Base-by-base conservation (phyloP, 64 coral and sea anemone species). In the Anthopleura sola region DNA sequence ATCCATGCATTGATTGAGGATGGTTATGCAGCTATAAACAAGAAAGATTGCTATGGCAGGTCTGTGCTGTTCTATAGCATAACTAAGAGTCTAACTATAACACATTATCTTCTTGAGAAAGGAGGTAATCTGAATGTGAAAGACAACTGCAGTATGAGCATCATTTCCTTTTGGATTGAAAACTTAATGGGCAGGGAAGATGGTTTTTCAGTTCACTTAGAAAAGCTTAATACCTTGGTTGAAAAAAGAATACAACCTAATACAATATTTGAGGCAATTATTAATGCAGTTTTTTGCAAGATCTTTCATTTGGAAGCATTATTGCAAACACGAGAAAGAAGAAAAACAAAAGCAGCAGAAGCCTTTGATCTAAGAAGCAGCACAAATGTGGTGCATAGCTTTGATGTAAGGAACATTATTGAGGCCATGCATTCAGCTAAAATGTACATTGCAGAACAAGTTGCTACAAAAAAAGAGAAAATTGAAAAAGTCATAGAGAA, bases 51-150 rank as follows among this genome's bases (percentile, higher is more conserved):
- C 17, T 77, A 37, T 37, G 75, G 75, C 20, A 77, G 75, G 20
- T n/a, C 75, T 37, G 29, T 26, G 8, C 20, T 77, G 75, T 77
- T 77, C 14, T 77, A 77, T 77, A 12, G 1, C 14, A 38, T 36
- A 2, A 3, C 17, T 19, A n/a, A n/a, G 17, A 37, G 31, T 40
- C 17, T 37, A 4, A 12, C 0, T 37, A 3, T 33, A 21, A 40
- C 75, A 6, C 28, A 39, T 6, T 78, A 46, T 78, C 17, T 78
- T 1, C 40, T 78, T 20, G 36, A 78, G 47, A 78, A 78, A 10
- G 76, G 76, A 44, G 76, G 36, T 3, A 78, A 78, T 47, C 76
- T 78, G 36, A 26, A 78, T 33, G 20, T 78, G 76, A 78, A 44
- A 44, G 76, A 78, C 36, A 78, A 47, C 18, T 78, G 40, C 40